phyloP scores from a whole-genome alignment of 2,797 vertebrate species.

The Sebastes reedi region DNA sequence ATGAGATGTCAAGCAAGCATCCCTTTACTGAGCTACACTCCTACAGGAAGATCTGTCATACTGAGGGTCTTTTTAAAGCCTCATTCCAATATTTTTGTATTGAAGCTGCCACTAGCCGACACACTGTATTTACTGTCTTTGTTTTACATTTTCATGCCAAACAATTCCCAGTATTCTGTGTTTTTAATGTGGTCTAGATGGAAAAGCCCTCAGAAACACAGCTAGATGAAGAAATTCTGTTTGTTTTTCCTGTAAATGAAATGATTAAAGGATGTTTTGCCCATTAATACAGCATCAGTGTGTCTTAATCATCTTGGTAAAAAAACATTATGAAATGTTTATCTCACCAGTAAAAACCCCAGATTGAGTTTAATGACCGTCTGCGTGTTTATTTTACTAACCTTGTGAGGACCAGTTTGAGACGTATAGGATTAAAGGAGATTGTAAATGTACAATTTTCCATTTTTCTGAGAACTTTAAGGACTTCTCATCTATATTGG shows the following conservation, averaged over 20 bases:
- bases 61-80: neutral
- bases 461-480: neutral
- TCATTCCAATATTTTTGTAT: conserved; percentile 14
- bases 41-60: neutral
- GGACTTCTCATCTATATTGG: neutral
- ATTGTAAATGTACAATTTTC: neutral
- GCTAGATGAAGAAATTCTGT: neutral
- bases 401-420: neutral
- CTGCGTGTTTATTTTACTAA: neutral
- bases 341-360: neutral
- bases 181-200: neutral
- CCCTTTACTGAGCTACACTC: conserved; percentile 15
- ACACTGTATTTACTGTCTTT: neutral
- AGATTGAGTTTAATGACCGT: neutral
- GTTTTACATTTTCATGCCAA: conserved; percentile 47
- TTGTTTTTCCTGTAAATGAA: neutral
- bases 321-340: neutral
- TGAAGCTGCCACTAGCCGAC: conserved; percentile 35
- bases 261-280: conserved; percentile 21
- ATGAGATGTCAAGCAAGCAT: conserved; percentile 1
- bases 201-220: neutral
- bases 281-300: neutral
- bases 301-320: neutral
- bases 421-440: neutral
- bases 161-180: conserved; percentile 38